Percentiles rank a stretch among this genome's conserved stretches.
These are phyloP conservation scores for Cotesia glomerata DNA, from an alignment of 1,140 invertebrate species.

Conservation along the genomic window DNA sequence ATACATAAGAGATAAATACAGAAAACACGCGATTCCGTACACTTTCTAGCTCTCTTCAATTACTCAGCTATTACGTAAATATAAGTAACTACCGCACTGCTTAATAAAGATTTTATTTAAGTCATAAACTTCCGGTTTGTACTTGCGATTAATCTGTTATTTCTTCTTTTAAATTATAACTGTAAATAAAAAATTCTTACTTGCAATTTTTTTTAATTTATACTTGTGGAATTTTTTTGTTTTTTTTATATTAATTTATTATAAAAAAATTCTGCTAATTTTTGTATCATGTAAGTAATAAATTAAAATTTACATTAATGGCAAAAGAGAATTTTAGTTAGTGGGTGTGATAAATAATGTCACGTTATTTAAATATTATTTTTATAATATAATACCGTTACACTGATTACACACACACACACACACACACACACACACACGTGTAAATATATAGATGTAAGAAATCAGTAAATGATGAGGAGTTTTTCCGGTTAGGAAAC, in stretches of 20 bases:
- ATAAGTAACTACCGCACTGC: constrained; percentile 9
- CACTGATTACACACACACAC: not conserved
- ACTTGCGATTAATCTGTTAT: too few relatives aligned
- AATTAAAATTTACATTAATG: not conserved
- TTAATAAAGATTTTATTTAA: not conserved
- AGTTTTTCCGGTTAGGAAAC: constrained; percentile 24
- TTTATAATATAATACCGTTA: constrained; percentile 24
- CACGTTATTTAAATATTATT: constrained; percentile 1
- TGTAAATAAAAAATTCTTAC: not conserved
- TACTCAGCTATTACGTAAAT: constrained; percentile 31
- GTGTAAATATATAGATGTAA: not conserved
- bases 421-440: too few relatives aligned
- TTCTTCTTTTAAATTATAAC: not conserved
- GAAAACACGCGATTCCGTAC: constrained; percentile 27
- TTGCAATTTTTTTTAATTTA: too few relatives aligned
- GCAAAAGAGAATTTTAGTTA: too few relatives aligned
- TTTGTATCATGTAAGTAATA: too few relatives aligned
- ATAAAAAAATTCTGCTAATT: too few relatives aligned
- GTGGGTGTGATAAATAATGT: too few relatives aligned
- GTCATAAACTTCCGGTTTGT: too few relatives aligned
- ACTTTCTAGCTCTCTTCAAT: constrained; percentile 35
- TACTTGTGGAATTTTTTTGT: too few relatives aligned
- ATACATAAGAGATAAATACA: constrained; percentile 5
- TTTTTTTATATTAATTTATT: too few relatives aligned
- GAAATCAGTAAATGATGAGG: constrained; percentile 29